These are phyloP conservation scores for Colistium nudipinnis DNA, from an alignment of 2,113 vertebrate genomes.

Conservation along the genomic window DNA sequence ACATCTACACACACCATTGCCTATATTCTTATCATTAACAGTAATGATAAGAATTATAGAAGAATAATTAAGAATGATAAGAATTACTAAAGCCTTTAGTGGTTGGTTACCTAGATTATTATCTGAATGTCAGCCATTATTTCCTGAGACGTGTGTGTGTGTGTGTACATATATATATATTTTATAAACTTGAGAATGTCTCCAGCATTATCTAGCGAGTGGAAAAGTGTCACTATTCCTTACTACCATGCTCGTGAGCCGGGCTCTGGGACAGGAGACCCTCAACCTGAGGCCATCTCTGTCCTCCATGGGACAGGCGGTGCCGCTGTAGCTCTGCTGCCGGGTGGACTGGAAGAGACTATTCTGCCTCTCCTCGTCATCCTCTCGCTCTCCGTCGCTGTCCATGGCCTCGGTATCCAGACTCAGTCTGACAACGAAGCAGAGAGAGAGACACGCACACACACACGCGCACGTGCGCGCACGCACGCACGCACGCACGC, in stretches of 20 bases:
- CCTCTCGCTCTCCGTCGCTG: conserved; percentile 83
- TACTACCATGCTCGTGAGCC: conserved; percentile 21
- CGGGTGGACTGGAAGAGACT: conserved; percentile 52
- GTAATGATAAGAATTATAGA: too few species aligned
- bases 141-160: too few species aligned
- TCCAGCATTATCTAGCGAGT: background rate
- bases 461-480: too few species aligned
- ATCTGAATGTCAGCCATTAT: too few species aligned
- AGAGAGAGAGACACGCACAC: background rate
- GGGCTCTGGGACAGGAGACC: conserved; percentile 17
- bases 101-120: too few species aligned
- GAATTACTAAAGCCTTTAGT: too few species aligned
- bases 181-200: background rate
- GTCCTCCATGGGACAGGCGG: conserved; percentile 52
- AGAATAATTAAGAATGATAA: too few species aligned
- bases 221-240: background rate
- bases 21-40: too few species aligned
- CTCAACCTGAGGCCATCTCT: conserved; percentile 13
- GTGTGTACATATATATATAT: too few species aligned
- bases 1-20: background rate
- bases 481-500: too few species aligned
- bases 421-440: conserved; percentile 82
- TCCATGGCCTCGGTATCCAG: conserved; percentile 79
- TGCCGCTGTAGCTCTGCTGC: conserved; percentile 51
- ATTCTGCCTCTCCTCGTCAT: conserved; percentile 56